Base-by-base conservation (phyloP, 2,113 vertebrate species). In the Gallinago media region DNA sequence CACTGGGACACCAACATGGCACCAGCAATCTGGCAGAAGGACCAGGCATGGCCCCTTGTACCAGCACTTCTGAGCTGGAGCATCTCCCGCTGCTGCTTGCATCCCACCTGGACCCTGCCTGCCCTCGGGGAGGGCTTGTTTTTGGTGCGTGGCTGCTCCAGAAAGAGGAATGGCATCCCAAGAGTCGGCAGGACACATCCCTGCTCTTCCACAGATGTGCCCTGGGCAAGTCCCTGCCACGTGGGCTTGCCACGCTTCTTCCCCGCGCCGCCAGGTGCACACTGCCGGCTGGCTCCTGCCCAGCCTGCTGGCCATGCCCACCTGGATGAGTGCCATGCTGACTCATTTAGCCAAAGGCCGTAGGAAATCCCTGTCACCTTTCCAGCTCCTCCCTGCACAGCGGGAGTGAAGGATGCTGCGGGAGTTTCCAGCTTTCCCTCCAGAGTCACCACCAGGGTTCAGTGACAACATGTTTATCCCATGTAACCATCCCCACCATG, bases 211-310 rank as follows among this genome's bases (percentile, higher is more conserved):
- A 55, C 9, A 50, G 83, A 56, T 0, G 1, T 85, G 38, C 19
- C 38, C 23, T 26, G 20, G 42, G 34, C 29, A 67, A 87, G 72
- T 46, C 17, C 12, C 38, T 2, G 2, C 56, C 2, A 1, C 2
- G 1, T 44, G 52, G 23, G 7, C 20, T 81, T 61, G 38, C 65
- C 23, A 36, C 0, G 2, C 38, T 77, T 88, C n/a, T 8, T 54
- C 12, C 50, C 58, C 1, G 2, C 31, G 44, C 58, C 0, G 1
- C 42, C 1, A 1, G 29, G 20, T 1, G 0, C 55, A 22, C 0
- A 1, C 10, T 70, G 49, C 25, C 1, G 2, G 68, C 75, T 89
- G 68, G n/a, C 68, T 80, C 36, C 36, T 68, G 58, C 65, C 58
- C 65, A 72, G 52, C n/a, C 38, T 2, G 4, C 55, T 1, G 2